These are phyloP conservation scores for Lissocephala sabroskyi DNA, from an alignment of 2,888 invertebrate genomes.

Conservation along the genomic window DNA sequence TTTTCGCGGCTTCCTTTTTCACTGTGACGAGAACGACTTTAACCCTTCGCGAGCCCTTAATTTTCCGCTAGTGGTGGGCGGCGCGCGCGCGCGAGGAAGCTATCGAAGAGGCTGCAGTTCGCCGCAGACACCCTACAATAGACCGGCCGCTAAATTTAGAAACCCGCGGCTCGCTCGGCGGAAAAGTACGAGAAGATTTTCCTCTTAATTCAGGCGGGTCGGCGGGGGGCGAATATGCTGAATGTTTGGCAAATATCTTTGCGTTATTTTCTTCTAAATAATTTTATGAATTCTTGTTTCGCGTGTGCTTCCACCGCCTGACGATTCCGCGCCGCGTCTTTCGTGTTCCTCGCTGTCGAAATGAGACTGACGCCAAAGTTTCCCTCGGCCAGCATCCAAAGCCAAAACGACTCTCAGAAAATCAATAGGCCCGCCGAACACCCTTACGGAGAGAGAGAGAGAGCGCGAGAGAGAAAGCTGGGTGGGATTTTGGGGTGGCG, in stretches of 20 bases:
- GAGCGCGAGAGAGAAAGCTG: slow-evolving; percentile 15
- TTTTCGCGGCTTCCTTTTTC: slow-evolving; percentile 39
- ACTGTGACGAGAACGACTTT: too few species aligned
- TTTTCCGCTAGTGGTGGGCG: slow-evolving; percentile 5
- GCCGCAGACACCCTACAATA: slow-evolving; percentile 36
- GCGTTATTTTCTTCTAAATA: slow-evolving; percentile 25
- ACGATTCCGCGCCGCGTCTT: slow-evolving; percentile 6
- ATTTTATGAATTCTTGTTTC: slow-evolving; percentile 42
- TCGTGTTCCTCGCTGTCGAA: slow-evolving; percentile 40
- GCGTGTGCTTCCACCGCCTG: slow-evolving; percentile 11
- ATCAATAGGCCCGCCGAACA: slow-evolving; percentile 28
- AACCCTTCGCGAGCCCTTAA: too few species aligned
- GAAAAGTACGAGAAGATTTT: slow-evolving; percentile 23
- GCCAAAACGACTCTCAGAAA: slow-evolving; percentile 27
- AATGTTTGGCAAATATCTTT: slow-evolving; percentile 52
- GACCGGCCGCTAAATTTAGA: slow-evolving; percentile 55
- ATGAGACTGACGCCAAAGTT: slow-evolving; percentile 44
- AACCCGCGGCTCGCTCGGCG: slow-evolving; percentile 36
- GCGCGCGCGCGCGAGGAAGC: slow-evolving; percentile 16
- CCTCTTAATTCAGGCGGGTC: too few species aligned
- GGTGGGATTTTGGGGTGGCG: slow-evolving; percentile 31
- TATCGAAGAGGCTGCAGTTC: slow-evolving; percentile 17
- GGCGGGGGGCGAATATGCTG: slow-evolving; percentile 25
- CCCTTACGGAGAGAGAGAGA: slow-evolving; percentile 2
- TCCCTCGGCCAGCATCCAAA: slow-evolving; percentile 53